Evolutionary conservation across 2,888 invertebrate species (phyloP).

Genomic region (Cantharis rustica): DNA sequence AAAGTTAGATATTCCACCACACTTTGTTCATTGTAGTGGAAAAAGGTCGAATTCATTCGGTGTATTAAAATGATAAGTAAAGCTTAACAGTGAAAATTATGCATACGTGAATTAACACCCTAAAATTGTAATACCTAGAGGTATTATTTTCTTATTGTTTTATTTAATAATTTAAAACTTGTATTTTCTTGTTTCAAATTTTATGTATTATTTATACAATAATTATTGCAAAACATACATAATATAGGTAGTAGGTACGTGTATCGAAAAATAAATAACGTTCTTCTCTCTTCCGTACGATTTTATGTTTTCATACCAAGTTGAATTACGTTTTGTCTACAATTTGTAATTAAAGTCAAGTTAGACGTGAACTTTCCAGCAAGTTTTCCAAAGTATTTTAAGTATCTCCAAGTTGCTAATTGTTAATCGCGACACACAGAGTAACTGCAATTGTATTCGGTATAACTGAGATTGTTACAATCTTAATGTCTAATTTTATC

Average conservation of each 20-base stretch:
- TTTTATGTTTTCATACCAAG: neutral
- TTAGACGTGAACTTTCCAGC: conserved; percentile 11
- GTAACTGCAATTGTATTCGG: neutral
- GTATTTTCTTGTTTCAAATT: neutral
- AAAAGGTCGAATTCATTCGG: conserved; percentile 7
- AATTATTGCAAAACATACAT: no score
- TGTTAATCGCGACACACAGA: conserved; percentile 13
- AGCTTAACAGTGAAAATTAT: neutral
- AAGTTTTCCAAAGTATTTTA: conserved; percentile 22
- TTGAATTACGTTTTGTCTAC: conserved; percentile 19
- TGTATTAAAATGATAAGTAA: conserved; percentile 4
- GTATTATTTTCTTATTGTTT: neutral
- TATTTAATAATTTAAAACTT: neutral
- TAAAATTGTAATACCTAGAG: neutral
- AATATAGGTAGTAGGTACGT: no score
- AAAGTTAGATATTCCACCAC: neutral
- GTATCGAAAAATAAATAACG: no score
- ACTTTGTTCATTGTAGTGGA: conserved; percentile 7
- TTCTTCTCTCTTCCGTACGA: neutral
- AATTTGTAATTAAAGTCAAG: conserved; percentile 17
- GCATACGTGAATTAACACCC: neutral
- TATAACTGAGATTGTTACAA: neutral
- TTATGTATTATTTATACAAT: no score
- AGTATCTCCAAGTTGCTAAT: conserved; percentile 16
- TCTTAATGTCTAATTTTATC: conserved; percentile 2